Percentiles rank a stretch among this genome's conserved stretches.
phyloP scores from a whole-genome alignment of 2,113 vertebrate genomes.

The Cyphomyrus plagiostoma region DNA sequence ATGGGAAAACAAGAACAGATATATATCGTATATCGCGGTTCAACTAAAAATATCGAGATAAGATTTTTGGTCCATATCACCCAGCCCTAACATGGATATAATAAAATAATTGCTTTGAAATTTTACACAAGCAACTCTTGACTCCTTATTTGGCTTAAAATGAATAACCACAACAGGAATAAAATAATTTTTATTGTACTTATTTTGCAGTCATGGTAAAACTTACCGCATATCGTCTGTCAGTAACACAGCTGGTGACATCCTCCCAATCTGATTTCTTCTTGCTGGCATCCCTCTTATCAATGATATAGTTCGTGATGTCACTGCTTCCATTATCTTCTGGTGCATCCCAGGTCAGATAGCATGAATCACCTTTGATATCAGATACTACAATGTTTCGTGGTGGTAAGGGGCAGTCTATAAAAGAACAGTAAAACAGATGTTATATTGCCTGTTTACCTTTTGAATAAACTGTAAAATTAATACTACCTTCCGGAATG shows the following conservation, averaged over 20 bases:
- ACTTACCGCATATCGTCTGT: conserved; percentile 79
- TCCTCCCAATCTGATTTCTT: conserved; percentile 92
- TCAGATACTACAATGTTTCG: conserved; percentile 83
- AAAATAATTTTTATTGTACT: background rate
- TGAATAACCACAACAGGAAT: background rate
- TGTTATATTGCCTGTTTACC: background rate
- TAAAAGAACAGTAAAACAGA: conserved; percentile 24
- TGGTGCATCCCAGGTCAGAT: conserved; percentile 86
- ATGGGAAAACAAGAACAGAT: no score
- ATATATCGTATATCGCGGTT: no score
- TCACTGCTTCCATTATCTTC: conserved; percentile 95
- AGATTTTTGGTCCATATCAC: no score
- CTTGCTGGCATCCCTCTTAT: conserved; percentile 85
- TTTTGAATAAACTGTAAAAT: background rate
- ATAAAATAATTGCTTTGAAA: no score
- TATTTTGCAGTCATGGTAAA: conserved; percentile 5
- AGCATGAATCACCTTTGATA: conserved; percentile 88
- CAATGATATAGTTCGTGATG: conserved; percentile 87
- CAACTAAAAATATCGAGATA: no score
- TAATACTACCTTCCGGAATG: background rate
- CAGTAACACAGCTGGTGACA: conserved; percentile 75
- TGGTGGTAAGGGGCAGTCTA: conserved; percentile 88
- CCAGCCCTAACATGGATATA: no score
- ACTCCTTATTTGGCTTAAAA: no score
- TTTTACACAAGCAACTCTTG: no score